Percentiles rank a stretch among this genome's conserved stretches.
phyloP scores from a whole-genome alignment of 2,797 vertebrate genomes.

The Benthosema pterotum region DNA sequence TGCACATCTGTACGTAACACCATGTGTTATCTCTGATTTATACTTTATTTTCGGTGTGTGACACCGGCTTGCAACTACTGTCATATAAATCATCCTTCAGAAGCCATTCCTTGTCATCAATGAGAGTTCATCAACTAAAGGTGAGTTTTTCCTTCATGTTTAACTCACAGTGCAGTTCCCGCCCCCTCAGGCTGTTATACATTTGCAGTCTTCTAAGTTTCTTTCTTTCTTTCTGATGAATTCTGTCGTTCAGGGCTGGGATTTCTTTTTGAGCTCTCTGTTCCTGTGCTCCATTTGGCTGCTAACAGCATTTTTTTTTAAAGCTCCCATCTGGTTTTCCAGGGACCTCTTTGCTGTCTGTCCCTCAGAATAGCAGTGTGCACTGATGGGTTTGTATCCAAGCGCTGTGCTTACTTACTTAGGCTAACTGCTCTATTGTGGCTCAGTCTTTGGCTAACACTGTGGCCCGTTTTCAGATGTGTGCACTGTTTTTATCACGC shows the following conservation, averaged over 20 bases:
- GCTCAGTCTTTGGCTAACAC: conserved; percentile 18
- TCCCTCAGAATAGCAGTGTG: conserved; percentile 43
- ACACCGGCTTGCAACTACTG: too few species aligned
- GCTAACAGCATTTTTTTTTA: conserved; percentile 60
- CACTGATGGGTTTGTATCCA: conserved; percentile 40
- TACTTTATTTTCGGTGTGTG: too few species aligned
- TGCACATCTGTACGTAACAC: conserved; percentile 40
- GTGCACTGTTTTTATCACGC: conserved; percentile 4
- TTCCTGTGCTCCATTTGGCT: conserved; percentile 53
- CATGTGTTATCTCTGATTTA: conserved; percentile 3
- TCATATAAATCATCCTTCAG: not conserved
- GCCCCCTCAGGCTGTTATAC: conserved; percentile 58
- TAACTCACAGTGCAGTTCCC: conserved; percentile 38
- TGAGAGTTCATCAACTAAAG: conserved; percentile 19
- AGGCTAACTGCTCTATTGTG: conserved; percentile 25
- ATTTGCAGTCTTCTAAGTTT: conserved; percentile 60
- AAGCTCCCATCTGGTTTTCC: conserved; percentile 67
- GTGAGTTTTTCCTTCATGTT: conserved; percentile 29
- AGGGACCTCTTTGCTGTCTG: conserved; percentile 54
- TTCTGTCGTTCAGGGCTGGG: conserved; percentile 59
- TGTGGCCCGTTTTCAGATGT: conserved; percentile 16
- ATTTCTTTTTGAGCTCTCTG: conserved; percentile 62
- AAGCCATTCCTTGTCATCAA: conserved; percentile 25
- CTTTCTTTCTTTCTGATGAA: conserved; percentile 53
- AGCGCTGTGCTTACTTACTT: conserved; percentile 27